phyloP scores from a whole-genome alignment of 2,888 invertebrate genomes.

The Dynastes hyllus region DNA sequence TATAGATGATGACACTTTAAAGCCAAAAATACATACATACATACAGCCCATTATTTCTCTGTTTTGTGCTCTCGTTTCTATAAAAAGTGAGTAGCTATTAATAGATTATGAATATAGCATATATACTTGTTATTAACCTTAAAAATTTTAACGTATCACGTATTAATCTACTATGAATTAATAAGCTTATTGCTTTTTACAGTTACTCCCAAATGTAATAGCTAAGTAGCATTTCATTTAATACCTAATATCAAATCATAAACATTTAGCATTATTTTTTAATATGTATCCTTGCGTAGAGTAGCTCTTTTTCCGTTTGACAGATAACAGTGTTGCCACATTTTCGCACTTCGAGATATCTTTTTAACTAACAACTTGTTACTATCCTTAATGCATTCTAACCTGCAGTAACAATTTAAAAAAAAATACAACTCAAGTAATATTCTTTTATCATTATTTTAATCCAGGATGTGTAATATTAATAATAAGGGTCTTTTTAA shows the following conservation, averaged over 20 bases:
- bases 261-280: not conserved
- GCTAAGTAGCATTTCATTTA: not conserved
- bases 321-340: conserved; percentile 17
- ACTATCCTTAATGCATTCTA: not conserved
- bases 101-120: conserved; percentile 40
- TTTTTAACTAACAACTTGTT: not conserved
- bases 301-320: conserved; percentile 9
- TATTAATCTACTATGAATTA: conserved; percentile 17
- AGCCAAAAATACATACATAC: conserved; percentile 41
- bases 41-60: conserved; percentile 38
- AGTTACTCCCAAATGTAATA: not conserved
- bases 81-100: conserved; percentile 48
- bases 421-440: not conserved
- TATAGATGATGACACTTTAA: conserved; percentile 33
- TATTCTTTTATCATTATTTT: not conserved
- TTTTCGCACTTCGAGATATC: conserved; percentile 32
- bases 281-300: not conserved
- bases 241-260: not conserved
- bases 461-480: not conserved
- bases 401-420: no score
- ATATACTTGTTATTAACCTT: conserved; percentile 31
- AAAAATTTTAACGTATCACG: conserved; percentile 11
- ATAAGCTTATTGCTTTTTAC: conserved; percentile 24
- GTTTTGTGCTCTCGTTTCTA: conserved; percentile 40
- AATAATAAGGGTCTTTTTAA: not conserved